phyloP scores from a whole-genome alignment of 2,888 invertebrate species.

The Rapana venosa region DNA sequence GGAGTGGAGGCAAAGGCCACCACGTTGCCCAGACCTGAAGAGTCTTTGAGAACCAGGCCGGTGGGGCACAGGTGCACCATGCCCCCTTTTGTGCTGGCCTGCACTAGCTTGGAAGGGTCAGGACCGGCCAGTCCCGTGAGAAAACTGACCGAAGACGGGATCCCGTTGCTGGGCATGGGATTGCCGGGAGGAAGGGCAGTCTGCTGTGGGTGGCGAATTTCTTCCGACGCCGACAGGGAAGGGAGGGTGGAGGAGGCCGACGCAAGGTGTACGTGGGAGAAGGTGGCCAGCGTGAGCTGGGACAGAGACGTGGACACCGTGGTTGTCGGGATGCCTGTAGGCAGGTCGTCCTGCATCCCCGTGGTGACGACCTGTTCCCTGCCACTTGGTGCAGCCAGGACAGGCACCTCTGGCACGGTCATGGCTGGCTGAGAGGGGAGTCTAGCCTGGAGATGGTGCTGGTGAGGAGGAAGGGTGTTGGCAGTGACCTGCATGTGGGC shows the following conservation, averaged over 20 bases:
- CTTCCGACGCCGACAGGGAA: neutral
- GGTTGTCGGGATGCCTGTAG: neutral
- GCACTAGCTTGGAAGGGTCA: slow-evolving; percentile 24
- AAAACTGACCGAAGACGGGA: slow-evolving; percentile 28
- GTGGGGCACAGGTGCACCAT: slow-evolving; percentile 25
- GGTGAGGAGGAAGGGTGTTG: slow-evolving; percentile 31
- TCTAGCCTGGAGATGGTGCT: slow-evolving; percentile 18
- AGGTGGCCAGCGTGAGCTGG: slow-evolving; percentile 37
- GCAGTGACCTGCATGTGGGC: slow-evolving; percentile 33
- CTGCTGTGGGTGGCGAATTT: neutral
- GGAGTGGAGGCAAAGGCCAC: slow-evolving; percentile 29
- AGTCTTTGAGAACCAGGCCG: slow-evolving; percentile 32
- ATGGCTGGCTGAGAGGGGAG: neutral
- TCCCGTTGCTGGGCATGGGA: neutral
- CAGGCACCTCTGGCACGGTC: neutral
- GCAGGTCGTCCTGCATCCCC: neutral
- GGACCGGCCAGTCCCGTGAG: slow-evolving; percentile 25
- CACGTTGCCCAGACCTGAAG: slow-evolving; percentile 13
- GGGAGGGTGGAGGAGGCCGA: slow-evolving; percentile 14
- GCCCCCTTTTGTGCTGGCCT: neutral
- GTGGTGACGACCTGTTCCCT: neutral
- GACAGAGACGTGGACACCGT: slow-evolving; percentile 12
- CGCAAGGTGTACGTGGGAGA: slow-evolving; percentile 32
- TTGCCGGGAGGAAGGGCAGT: neutral
- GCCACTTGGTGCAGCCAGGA: neutral